A percentile compares a stretch with the other conserved stretches of the same genome.
Conservation (phyloP, 2,113 vertebrate genomes). For the Tenebrosternarchus preto region DNA sequence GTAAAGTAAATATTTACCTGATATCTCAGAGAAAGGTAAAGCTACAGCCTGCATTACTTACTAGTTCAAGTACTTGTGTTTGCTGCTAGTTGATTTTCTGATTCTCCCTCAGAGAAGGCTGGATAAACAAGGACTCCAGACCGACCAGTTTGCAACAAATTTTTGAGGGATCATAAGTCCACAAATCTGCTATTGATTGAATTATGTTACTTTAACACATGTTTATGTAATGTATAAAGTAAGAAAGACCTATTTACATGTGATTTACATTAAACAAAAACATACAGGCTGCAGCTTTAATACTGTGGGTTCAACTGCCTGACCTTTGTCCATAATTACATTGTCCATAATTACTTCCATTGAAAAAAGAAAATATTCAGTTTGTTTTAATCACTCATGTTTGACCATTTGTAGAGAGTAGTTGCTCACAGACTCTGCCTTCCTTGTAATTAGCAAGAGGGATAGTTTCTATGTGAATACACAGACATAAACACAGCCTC, state of each 20-base stretch:
- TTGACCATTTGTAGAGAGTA: neutral
- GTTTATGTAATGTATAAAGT: too few species aligned
- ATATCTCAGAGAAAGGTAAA: too few species aligned
- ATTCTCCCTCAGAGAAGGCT: too few species aligned
- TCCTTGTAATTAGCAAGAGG: neutral
- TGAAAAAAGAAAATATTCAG: neutral
- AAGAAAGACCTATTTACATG: neutral
- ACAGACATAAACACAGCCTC: constrained; percentile 16
- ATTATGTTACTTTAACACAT: too few species aligned
- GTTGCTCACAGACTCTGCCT: neutral
- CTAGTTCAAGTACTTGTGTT: neutral
- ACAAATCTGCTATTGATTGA: too few species aligned
- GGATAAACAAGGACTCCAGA: too few species aligned
- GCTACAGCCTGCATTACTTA: neutral
- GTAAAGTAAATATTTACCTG: too few species aligned
- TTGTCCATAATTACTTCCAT: too few species aligned
- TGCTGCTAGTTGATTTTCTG: neutral
- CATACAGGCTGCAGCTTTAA: neutral
- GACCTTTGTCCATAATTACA: too few species aligned
- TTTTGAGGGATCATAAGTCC: too few species aligned
- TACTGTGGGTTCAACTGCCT: neutral
- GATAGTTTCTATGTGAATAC: neutral
- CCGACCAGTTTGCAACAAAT: too few species aligned
- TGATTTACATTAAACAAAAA: neutral
- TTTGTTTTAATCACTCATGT: neutral